A percentile compares a stretch with the other conserved stretches of the same genome.
Conservation (phyloP, 2,113 vertebrate species). For the Indri indri region DNA sequence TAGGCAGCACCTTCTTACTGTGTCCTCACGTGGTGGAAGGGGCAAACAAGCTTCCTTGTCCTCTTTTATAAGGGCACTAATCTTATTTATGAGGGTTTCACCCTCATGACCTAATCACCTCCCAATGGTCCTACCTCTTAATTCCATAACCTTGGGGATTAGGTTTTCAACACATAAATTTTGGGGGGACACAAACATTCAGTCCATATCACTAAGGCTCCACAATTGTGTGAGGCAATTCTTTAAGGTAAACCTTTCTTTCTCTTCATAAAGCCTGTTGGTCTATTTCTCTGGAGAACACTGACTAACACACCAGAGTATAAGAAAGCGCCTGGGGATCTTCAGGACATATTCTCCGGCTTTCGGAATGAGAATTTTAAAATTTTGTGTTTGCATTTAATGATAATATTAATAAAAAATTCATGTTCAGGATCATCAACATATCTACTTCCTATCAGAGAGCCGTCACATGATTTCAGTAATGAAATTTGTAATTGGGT, state of each 20-base stretch:
- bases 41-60: neutral
- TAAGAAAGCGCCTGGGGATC: neutral
- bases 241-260: neutral
- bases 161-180: neutral
- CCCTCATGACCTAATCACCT: neutral
- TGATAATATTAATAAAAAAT: neutral
- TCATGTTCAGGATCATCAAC: neutral
- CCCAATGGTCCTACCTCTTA: neutral
- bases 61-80: neutral
- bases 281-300: neutral
- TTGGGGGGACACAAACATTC: neutral
- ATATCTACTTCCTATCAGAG: neutral
- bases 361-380: neutral
- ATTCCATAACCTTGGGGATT: neutral
- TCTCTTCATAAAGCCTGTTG: neutral
- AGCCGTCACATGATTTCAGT: neutral
- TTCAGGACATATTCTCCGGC: neutral
- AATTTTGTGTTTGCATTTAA: neutral
- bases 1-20: too few relatives aligned
- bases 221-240: neutral
- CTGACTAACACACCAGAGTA: neutral
- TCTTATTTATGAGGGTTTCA: neutral
- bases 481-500: neutral
- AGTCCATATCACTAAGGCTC: neutral
- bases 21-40: neutral